Percentiles rank a stretch among this genome's conserved stretches.
phyloP scores from a whole-genome alignment of 2,888 invertebrate species.

The Hemithea aestivaria region DNA sequence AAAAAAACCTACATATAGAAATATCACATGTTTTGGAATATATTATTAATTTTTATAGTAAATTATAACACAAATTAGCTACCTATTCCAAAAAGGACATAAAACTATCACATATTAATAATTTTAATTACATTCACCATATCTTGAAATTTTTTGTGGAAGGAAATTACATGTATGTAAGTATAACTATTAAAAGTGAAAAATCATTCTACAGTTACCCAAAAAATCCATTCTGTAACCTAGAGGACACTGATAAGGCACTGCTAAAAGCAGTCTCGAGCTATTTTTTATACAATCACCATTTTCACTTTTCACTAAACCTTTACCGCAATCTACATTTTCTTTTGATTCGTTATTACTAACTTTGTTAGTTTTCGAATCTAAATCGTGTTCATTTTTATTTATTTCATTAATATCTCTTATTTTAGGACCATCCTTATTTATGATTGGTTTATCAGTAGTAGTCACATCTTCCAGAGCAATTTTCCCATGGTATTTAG shows the following conservation, averaged over 20 bases:
- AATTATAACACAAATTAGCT: too few relatives aligned
- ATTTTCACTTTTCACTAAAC: slow-evolving; percentile 34
- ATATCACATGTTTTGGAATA: too few relatives aligned
- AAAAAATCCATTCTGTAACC: slow-evolving; percentile 56
- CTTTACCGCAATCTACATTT: slow-evolving; percentile 25
- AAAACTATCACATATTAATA: too few relatives aligned
- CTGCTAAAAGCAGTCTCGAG: slow-evolving; percentile 51
- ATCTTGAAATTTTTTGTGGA: too few relatives aligned
- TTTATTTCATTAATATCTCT: slow-evolving; percentile 5
- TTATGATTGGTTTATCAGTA: slow-evolving; percentile 1
- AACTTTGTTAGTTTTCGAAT: not conserved
- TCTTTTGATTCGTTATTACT: not conserved
- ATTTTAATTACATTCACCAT: too few relatives aligned
- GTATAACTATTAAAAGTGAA: slow-evolving; percentile 25
- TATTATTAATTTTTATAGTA: too few relatives aligned
- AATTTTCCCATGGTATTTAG: slow-evolving; percentile 52
- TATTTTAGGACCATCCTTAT: not conserved
- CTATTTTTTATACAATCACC: slow-evolving; percentile 44
- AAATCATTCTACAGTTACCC: slow-evolving; percentile 50
- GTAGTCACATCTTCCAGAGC: slow-evolving; percentile 18
- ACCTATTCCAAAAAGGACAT: too few relatives aligned
- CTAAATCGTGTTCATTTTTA: not conserved
- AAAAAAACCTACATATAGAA: too few relatives aligned
- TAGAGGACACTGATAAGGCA: slow-evolving; percentile 58
- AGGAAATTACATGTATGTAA: too few relatives aligned